Evolutionary conservation across 2,888 invertebrate species (phyloP).

Genomic region (Urechis unicinctus): DNA sequence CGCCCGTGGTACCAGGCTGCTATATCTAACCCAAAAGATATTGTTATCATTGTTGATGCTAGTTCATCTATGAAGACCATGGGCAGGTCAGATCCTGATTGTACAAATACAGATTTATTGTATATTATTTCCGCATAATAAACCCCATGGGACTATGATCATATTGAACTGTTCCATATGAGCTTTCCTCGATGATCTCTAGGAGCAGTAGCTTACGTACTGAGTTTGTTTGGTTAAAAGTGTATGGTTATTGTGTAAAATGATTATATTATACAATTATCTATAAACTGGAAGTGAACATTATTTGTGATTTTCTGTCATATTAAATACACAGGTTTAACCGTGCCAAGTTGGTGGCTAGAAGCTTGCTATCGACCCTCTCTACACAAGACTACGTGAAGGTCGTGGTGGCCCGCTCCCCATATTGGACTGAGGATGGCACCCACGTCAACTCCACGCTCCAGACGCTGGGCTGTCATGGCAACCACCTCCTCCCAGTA

Average conservation of each 20-base stretch:
- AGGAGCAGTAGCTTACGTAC: too few species aligned
- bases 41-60: slow-evolving; percentile 19
- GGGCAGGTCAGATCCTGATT: slow-evolving; percentile 4
- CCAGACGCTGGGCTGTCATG: slow-evolving; percentile 7
- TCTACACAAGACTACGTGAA: slow-evolving; percentile 12
- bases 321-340: slow-evolving; percentile 11
- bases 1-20: slow-evolving; percentile 20
- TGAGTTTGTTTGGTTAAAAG: not conserved
- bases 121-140: too few species aligned
- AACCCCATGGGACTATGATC: too few species aligned
- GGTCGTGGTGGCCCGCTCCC: slow-evolving; percentile 14
- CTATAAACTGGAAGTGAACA: too few species aligned
- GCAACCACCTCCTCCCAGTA: slow-evolving; percentile 7
- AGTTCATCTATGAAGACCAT: slow-evolving; percentile 16
- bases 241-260: too few species aligned
- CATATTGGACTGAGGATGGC: slow-evolving; percentile 10
- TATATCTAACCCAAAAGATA: slow-evolving; percentile 15
- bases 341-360: slow-evolving; percentile 13
- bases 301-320: too few species aligned
- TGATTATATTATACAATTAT: too few species aligned
- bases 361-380: slow-evolving; percentile 7
- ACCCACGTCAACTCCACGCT: slow-evolving; percentile 1
- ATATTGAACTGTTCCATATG: too few species aligned
- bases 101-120: not conserved
- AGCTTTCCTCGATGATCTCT: too few species aligned